Evolutionary conservation across 2,113 vertebrate genomes (phyloP), one percentile per base, ranked within the genome.

Genomic region (Chaenocephalus aceratus): DNA sequence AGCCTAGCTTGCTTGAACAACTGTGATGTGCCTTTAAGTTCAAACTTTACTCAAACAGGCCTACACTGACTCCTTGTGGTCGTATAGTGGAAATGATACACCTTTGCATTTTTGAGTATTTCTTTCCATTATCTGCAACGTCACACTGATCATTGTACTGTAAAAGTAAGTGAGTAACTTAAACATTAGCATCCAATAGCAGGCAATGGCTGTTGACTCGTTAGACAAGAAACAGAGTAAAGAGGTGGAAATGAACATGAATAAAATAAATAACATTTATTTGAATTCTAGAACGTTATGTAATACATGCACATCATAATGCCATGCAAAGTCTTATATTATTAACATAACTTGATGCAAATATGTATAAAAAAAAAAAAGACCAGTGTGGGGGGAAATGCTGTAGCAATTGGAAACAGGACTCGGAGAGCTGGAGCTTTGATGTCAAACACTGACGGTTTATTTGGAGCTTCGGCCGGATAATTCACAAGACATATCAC

Each of bases 1-100:
- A 61, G 12, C 0, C 4, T 16, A 26, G 21, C 4, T 10, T 5
- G 1, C n/a, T 30, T 6, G n/a, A 49, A n/a, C 16, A 18, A 56
- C 21, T 62, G 5, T 26, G 34, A 45, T 45, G 8, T 26, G 4
- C 54, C 16, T 64, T 21, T 21, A 58, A 58, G 48, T 9, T 10
- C 23, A 23, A 26, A 41, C 36, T 26, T 34, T 13, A 46, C 16
- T 57, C 10, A 18, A 30, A 21, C 57, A 49, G 54, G 59, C 44
- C 23, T 60, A 58, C 46, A 79, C 80, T 90, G 88, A 90, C 90
- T 72, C 79, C 85, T 7, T 79, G 84, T 86, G 91, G 87, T 44
- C 7, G 36, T 41, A 41, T 41, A 41, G 36, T 41, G 36, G 36
- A 41, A 41, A 41, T 41, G 7, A 41, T 41, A 41, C 36, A 41